Conservation (phyloP, 2,888 invertebrate species). For the Hydrotaea diabolus region DNA sequence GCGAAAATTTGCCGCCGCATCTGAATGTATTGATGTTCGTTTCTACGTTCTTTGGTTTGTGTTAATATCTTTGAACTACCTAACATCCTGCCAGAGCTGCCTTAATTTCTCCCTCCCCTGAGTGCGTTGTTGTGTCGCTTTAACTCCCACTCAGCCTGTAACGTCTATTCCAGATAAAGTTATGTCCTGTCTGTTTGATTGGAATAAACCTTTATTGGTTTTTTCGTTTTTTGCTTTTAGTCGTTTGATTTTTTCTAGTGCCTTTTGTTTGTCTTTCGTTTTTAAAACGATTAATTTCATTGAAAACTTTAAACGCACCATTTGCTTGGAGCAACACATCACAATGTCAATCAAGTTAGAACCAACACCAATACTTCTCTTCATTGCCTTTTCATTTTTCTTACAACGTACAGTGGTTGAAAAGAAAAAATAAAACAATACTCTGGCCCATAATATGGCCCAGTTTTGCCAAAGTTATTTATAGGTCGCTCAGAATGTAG, state of each 20-base stretch:
- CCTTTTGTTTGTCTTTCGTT: slow-evolving; percentile 7
- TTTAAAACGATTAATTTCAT: slow-evolving; percentile 64
- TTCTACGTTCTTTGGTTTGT: not conserved
- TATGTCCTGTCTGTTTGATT: slow-evolving; percentile 62
- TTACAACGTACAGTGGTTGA: not conserved
- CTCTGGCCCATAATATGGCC: too few species aligned
- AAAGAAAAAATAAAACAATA: too few species aligned
- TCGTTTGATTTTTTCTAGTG: not conserved
- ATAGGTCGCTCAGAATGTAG: too few species aligned
- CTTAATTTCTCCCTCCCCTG: not conserved
- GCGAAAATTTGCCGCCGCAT: not conserved
- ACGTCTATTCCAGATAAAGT: slow-evolving; percentile 44
- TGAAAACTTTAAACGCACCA: slow-evolving; percentile 63
- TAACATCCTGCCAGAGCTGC: not conserved
- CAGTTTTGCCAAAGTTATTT: too few species aligned
- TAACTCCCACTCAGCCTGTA: not conserved
- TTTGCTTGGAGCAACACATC: slow-evolving; percentile 40
- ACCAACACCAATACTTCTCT: not conserved
- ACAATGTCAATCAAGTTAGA: slow-evolving; percentile 18
- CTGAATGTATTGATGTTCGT: not conserved
- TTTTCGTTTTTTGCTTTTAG: slow-evolving; percentile 14
- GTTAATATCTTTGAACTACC: not conserved
- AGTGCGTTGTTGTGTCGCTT: not conserved
- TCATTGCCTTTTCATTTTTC: not conserved
- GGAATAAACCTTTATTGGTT: slow-evolving; percentile 67